These are phyloP conservation scores for Chondrosia reniformis DNA, from an alignment of 37 sponge, comb jelly and placozoan genomes.

Conservation along the genomic window DNA sequence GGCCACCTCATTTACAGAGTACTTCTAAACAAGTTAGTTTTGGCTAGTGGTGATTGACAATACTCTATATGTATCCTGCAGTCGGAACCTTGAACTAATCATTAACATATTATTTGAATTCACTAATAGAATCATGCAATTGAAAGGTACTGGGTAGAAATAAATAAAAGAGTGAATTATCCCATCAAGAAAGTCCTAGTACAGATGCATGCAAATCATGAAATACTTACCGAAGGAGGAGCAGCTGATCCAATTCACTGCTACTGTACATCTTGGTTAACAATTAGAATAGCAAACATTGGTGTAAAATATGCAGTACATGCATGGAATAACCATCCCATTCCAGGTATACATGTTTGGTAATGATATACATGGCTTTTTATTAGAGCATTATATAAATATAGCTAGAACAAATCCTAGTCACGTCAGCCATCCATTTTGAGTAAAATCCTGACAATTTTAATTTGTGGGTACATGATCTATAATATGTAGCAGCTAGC, in stretches of 20 bases:
- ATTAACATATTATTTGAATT: neutral
- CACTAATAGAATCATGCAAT: conserved; percentile 26
- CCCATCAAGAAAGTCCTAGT: conserved; percentile 19
- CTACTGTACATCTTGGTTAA: conserved; percentile 55
- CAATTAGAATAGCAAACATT: conserved; percentile 23
- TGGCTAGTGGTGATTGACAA: neutral
- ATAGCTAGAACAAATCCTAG: too few species aligned
- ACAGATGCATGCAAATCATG: neutral
- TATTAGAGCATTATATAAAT: too few species aligned
- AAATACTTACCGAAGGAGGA: conserved; percentile 13
- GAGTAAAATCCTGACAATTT: too few species aligned
- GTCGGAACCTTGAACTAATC: neutral
- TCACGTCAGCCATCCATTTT: too few species aligned
- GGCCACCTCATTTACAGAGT: conserved; percentile 34
- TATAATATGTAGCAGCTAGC: too few species aligned
- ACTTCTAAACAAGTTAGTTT: conserved; percentile 38
- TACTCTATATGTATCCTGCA: neutral
- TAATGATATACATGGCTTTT: too few species aligned
- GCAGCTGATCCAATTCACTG: conserved; percentile 11
- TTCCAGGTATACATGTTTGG: conserved; percentile 42
- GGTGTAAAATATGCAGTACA: conserved; percentile 26
- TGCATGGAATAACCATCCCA: conserved; percentile 62
- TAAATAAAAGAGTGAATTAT: conserved; percentile 19
- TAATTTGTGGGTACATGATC: too few species aligned
- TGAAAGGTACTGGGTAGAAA: conserved; percentile 13